Conservation (phyloP, 2,888 invertebrate species). For the Tuta absoluta region DNA sequence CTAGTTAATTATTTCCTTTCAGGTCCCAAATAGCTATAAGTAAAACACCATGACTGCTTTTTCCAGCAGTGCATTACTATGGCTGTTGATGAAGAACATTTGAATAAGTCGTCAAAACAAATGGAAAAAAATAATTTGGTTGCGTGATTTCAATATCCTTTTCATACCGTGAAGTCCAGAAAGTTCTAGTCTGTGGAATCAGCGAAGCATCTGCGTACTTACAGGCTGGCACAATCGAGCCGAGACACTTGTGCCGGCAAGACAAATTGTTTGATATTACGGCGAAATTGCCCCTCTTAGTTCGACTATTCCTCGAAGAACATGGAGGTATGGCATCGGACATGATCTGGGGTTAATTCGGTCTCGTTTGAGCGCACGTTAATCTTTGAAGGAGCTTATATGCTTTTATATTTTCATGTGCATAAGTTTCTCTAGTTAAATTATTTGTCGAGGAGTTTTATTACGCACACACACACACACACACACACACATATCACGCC, state of each 20-base stretch:
- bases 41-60: no score
- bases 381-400: neutral
- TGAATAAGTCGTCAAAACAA: no score
- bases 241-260: slow-evolving; percentile 33
- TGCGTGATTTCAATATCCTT: neutral
- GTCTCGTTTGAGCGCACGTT: neutral
- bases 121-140: no score
- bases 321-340: neutral
- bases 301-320: neutral
- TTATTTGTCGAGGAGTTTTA: no score
- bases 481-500: no score
- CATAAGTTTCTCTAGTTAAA: no score
- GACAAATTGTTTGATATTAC: slow-evolving; percentile 30
- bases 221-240: slow-evolving; percentile 37
- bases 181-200: neutral
- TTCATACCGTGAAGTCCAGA: neutral
- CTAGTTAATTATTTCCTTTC: no score
- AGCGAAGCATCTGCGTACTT: slow-evolving; percentile 40
- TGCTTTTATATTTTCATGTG: no score
- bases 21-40: no score
- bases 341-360: slow-evolving; percentile 6
- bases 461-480: no score
- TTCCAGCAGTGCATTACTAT: no score
- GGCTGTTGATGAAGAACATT: no score
- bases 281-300: slow-evolving; percentile 21